These are phyloP conservation scores for Nowickia ferox DNA, from an alignment of 2,888 invertebrate genomes.

Conservation along the genomic window DNA sequence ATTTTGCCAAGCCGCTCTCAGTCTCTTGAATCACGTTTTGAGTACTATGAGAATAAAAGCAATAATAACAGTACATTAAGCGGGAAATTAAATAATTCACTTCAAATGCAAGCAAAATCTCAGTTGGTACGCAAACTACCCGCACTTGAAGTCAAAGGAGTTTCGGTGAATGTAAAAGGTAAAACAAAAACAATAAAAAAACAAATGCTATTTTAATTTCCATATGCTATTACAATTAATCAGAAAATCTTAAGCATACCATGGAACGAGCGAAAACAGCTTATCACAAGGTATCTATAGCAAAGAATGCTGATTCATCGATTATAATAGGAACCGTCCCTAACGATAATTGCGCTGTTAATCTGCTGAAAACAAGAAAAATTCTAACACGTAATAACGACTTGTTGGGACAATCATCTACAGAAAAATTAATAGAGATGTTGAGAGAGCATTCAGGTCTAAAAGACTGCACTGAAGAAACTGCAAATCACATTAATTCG, in stretches of 20 bases:
- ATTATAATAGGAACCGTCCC: conserved; percentile 4
- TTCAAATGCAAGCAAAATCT: conserved; percentile 56
- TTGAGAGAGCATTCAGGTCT: conserved; percentile 82
- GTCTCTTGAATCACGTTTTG: conserved; percentile 74
- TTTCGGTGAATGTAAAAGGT: conserved; percentile 58
- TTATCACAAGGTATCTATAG: conserved; percentile 19
- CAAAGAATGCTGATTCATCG: conserved; percentile 25
- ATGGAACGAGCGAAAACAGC: conserved; percentile 73
- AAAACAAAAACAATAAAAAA: not conserved
- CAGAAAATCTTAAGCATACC: conserved; percentile 36
- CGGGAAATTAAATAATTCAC: conserved; percentile 48
- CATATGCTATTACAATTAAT: not conserved
- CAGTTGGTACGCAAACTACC: conserved; percentile 73
- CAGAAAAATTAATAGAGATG: conserved; percentile 82
- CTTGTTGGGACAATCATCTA: conserved; percentile 81
- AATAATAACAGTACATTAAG: conserved; percentile 17
- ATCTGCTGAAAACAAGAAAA: conserved; percentile 73
- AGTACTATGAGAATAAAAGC: conserved; percentile 65
- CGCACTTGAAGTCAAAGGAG: conserved; percentile 72
- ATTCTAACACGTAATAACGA: conserved; percentile 80
- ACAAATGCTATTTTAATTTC: conserved; percentile 1
- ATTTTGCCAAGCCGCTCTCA: conserved; percentile 71
- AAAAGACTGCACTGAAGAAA: conserved; percentile 83
- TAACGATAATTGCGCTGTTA: conserved; percentile 66
- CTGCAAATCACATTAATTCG: conserved; percentile 82